Conservation (phyloP, 2,888 invertebrate genomes). For the Mayetiola destructor region DNA sequence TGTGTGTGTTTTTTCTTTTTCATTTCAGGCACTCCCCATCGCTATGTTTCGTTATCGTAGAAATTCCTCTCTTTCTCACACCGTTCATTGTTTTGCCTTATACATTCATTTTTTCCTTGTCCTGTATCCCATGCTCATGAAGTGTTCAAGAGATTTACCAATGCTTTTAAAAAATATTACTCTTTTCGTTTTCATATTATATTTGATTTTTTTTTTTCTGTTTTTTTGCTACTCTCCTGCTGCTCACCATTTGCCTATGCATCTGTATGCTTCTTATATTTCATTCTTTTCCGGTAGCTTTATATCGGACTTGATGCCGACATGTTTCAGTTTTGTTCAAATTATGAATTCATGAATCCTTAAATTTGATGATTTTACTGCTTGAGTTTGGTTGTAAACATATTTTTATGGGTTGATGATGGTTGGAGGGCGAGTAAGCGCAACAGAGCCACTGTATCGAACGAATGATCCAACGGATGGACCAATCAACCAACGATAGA, state of each 20-base stretch:
- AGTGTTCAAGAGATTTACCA: not conserved
- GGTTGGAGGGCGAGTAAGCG: too few species aligned
- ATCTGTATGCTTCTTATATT: too few species aligned
- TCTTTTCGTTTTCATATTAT: not conserved
- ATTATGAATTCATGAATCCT: conserved; percentile 13
- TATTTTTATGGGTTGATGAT: conserved; percentile 7
- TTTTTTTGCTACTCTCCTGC: too few species aligned
- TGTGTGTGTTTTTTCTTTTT: not conserved
- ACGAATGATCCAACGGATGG: too few species aligned
- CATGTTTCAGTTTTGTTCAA: conserved; percentile 6
- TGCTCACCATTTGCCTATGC: too few species aligned
- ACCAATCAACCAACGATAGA: too few species aligned
- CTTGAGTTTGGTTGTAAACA: conserved; percentile 11
- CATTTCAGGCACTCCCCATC: not conserved
- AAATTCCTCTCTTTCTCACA: not conserved
- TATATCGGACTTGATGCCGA: not conserved
- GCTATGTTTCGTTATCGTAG: not conserved
- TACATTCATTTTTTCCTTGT: too few species aligned
- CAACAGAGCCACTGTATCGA: too few species aligned
- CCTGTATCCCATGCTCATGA: too few species aligned
- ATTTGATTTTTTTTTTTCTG: not conserved
- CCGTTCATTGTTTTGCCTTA: too few species aligned
- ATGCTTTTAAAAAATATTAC: conserved; percentile 7
- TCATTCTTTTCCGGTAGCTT: too few species aligned
- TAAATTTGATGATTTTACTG: conserved; percentile 14